Evolutionary conservation across 2,888 invertebrate genomes (phyloP), one percentile per base, ranked within the genome.

Genomic region (Hesperia comma): DNA sequence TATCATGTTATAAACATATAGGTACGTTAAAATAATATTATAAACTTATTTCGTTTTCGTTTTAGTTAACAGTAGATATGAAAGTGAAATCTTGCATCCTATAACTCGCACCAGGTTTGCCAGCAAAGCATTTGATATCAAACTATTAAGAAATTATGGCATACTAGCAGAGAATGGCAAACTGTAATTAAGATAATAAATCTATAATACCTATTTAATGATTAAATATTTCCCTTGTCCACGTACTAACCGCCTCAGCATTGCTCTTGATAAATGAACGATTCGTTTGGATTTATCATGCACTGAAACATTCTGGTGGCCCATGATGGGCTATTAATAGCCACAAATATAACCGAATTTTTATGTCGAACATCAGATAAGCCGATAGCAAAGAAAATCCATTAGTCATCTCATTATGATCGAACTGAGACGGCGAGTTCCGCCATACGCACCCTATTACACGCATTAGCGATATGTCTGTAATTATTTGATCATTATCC

Each of bases 241-340:
- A 12, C 37, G 10, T 37, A 37, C 2, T 37, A 37, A 12, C 12
- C 33, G 15, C 33, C 4, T 26, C 17, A 21, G 33, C 17, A 73
- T 69, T 69, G 72, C 72, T 74, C 70, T 71, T 75, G 77, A 77
- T 77, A 72, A 72, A 70, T 58, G 71, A 69, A 70, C 77, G 75
- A 79, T 80, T 78, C 69, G 75, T 77, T 73, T 75, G 76, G 74
- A 72, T 73, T 79, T 77, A 70, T 76, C 75, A 74, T 71, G 68
- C 70, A 68, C 72, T 75, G 43, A 63, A 63, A 64, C 71, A 70
- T 70, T 70, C 72, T 75, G 74, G 76, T 71, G 70, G 70, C 67
- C 72, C 68, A 67, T 74, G 68, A 71, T 76, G 71, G 68, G 69
- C 77, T 78, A 81, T 77, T 81, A 81, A 81, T 78, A 80, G 70